phyloP scores from a whole-genome alignment of 2,888 invertebrate genomes.

The Leptinotarsa tumamoca region DNA sequence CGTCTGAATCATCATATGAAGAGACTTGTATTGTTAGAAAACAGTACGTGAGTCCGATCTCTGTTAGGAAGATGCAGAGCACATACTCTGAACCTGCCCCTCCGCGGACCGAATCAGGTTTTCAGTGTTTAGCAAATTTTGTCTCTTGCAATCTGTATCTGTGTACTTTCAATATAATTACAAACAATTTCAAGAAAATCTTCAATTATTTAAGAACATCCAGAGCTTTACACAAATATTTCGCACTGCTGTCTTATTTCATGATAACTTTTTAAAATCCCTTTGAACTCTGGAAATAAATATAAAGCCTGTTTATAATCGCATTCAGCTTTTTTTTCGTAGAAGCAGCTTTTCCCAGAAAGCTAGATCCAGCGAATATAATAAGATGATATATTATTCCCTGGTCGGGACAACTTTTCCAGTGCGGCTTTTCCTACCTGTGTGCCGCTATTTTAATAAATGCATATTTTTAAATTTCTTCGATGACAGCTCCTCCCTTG shows the following conservation, averaged over 20 bases:
- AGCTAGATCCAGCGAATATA: slow-evolving; percentile 27
- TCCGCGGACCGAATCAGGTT: too few species aligned
- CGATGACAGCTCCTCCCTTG: slow-evolving; percentile 37
- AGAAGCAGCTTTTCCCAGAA: background rate
- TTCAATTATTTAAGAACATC: background rate
- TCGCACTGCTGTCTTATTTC: background rate
- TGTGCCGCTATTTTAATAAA: slow-evolving; percentile 39
- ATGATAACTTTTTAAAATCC: background rate
- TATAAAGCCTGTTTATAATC: slow-evolving; percentile 9
- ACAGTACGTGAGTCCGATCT: too few species aligned
- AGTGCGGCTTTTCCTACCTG: slow-evolving; percentile 21
- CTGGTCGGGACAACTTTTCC: slow-evolving; percentile 34
- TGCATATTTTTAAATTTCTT: slow-evolving; percentile 44
- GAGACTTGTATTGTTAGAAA: too few species aligned
- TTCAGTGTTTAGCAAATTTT: too few species aligned
- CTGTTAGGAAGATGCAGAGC: too few species aligned
- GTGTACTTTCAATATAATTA: too few species aligned
- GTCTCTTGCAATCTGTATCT: too few species aligned
- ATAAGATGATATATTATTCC: slow-evolving; percentile 42
- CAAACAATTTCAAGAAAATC: background rate
- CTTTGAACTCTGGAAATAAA: background rate
- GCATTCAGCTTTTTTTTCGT: background rate
- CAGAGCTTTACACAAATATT: background rate
- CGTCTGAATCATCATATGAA: too few species aligned
- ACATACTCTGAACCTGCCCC: too few species aligned